These are phyloP conservation scores for Ptilonorhynchus violaceus DNA, from an alignment of 2,113 vertebrate species.

Conservation along the genomic window DNA sequence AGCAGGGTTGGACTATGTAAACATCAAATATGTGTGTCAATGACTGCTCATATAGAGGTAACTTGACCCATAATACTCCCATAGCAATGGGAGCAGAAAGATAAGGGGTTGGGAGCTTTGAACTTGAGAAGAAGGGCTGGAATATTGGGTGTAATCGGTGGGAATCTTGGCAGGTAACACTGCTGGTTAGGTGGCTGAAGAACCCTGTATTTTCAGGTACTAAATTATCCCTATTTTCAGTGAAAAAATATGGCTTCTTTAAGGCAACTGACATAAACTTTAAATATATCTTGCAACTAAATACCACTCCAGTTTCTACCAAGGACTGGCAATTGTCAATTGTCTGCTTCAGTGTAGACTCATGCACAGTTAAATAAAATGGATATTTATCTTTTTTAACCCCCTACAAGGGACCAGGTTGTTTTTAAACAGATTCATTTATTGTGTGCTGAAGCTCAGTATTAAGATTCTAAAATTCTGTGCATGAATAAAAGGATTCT, in stretches of 20 bases:
- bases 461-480: neutral
- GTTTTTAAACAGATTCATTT: neutral
- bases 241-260: neutral
- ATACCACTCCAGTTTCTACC: neutral
- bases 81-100: neutral
- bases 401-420: neutral
- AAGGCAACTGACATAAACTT: neutral
- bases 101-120: neutral
- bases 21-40: accelerated
- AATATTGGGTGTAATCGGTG: neutral
- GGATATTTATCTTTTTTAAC: neutral
- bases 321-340: neutral
- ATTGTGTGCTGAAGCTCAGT: neutral
- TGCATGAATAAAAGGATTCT: neutral
- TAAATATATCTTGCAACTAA: neutral
- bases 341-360: neutral
- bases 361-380: neutral
- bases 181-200: neutral
- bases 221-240: neutral
- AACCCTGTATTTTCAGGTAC: neutral
- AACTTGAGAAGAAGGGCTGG: neutral
- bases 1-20: neutral
- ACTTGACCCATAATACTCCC: neutral
- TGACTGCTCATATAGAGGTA: neutral
- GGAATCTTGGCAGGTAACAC: neutral